Conservation (phyloP, 2,888 invertebrate genomes). For the Cataglyphis rosenhaueri region DNA sequence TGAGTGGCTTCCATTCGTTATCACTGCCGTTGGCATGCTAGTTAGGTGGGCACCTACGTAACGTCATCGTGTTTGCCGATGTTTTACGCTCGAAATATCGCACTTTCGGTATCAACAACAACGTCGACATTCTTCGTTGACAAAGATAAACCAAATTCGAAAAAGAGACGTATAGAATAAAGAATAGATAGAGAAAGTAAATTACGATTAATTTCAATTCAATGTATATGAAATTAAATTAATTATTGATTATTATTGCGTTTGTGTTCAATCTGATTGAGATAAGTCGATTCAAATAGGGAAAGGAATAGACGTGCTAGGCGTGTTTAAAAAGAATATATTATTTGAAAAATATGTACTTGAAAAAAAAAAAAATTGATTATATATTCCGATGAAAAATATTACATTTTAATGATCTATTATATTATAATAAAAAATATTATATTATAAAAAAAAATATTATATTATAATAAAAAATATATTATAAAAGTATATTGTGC, state of each 20-base stretch:
- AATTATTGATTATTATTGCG: not conserved
- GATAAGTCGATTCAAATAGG: not conserved
- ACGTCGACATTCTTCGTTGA: conserved; percentile 61
- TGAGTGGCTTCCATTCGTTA: conserved; percentile 84
- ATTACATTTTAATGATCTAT: not conserved
- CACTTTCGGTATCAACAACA: conserved; percentile 55
- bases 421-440: not conserved
- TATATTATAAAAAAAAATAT: not conserved
- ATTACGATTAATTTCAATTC: not conserved
- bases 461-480: not conserved
- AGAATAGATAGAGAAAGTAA: not conserved
- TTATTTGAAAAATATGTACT: not conserved
- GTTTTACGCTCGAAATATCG: conserved; percentile 70
- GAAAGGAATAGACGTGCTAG: not conserved
- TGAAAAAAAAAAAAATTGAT: not conserved
- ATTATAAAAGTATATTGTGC: not conserved
- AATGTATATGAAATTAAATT: not conserved
- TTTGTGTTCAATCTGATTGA: not conserved
- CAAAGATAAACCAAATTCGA: conserved; percentile 66
- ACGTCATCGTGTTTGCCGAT: conserved; percentile 62
- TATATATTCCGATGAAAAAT: not conserved
- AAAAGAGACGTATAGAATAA: conserved; percentile 11
- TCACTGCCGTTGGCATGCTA: conserved; percentile 80
- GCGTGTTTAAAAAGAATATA: not conserved
- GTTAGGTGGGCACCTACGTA: conserved; percentile 71